Evolutionary conservation across 92 coral and sea anemone genomes (phyloP), one percentile per base, ranked within the genome.

Genomic region (Muricea muricata): DNA sequence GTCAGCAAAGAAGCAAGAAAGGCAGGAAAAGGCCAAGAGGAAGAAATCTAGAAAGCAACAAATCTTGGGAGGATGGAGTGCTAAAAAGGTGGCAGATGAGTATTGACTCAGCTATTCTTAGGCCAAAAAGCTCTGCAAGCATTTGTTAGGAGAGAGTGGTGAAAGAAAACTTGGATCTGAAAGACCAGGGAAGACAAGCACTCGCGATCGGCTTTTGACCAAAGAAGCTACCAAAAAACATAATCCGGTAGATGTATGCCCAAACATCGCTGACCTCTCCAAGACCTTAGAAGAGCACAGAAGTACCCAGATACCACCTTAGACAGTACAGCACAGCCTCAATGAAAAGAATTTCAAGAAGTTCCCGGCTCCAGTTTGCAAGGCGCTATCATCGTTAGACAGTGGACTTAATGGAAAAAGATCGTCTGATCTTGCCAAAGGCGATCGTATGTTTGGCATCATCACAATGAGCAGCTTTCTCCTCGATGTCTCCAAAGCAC

Each of bases 111-210:
- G 65, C 65, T 55, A 55, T 55, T 55, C 65, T 21, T 55, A 21
- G 65, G 9, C 65, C 9, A 55, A 55, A 23, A 69, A 69, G n/a
- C 42, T 29, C 25, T 69, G 76, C 18, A 2, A 2, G 46, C 76
- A 48, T 29, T 40, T 31, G 24, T 30, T 10, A 18, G 46, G 76
- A 69, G 76, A 69, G n/a, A 35, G 46, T 40, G 76, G 76, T 4
- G 76, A 69, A 25, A 69, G 76, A 33, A 69, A 69, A 69, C 47
- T 48, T 69, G 46, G 76, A 18, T 69, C 76, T 30, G 47, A 48
- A 7, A 14, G 76, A 69, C 76, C 23, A 25, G 47, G 48, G 10
- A 69, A 69, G 76, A 69, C 47, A 69, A 69, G n/a, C 11, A 10
- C 18, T 34, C 48, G 76, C 4, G 76, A 69, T 69, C 76, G 76